Base-by-base conservation (phyloP, 2,888 invertebrate species). In the Anorthoa munda region DNA sequence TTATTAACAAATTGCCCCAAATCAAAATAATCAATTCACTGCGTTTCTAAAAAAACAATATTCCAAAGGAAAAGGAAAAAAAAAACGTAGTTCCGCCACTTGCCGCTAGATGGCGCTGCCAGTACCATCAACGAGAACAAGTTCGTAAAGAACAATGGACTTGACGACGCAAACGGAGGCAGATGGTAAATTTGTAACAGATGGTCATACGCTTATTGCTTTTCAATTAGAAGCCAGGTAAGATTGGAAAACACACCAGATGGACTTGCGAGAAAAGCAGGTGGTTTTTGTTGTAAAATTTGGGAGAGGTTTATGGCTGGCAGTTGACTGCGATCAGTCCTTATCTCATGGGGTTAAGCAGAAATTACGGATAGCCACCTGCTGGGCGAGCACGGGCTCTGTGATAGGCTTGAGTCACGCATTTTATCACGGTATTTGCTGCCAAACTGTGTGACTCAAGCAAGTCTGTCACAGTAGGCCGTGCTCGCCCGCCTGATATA, bases 101-200 rank as follows among this genome's bases (percentile, higher is more conserved):
- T 11, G 1, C 39, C 55, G 61, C 69, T 82, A 82, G 82, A 85
- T 82, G 82, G 82, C 85, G 85, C 21, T 82, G 65, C 46, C 12
- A 18, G 78, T 61, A 51, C 1, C 67, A 45, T 23, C 31, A 2
- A 18, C 4, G 4, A 23, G 55, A 46, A 21, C 45, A 31, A 23
- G 11, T 51, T 51, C 4, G 1, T 21, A 21, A 59, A 65, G 23
- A 75, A 66, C 31, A 65, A 67, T 60, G 79, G 45, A 48, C 50
- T 72, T 18, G n/a, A n/a, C n/a, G n/a, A n/a, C 26, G 21, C 45
- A 17, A 70, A 58, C 15, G 31, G 18, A 17, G 39, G 46, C 81
- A 84, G 81, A 53, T 84, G 84, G 56, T 46, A 50, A 39, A 50
- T 55, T 75, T 23, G 21, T 26, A 58, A 56, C 74, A 80, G 58